These are phyloP conservation scores for Chloroceryle amazona DNA, from an alignment of 2,797 vertebrate genomes.

Conservation along the genomic window DNA sequence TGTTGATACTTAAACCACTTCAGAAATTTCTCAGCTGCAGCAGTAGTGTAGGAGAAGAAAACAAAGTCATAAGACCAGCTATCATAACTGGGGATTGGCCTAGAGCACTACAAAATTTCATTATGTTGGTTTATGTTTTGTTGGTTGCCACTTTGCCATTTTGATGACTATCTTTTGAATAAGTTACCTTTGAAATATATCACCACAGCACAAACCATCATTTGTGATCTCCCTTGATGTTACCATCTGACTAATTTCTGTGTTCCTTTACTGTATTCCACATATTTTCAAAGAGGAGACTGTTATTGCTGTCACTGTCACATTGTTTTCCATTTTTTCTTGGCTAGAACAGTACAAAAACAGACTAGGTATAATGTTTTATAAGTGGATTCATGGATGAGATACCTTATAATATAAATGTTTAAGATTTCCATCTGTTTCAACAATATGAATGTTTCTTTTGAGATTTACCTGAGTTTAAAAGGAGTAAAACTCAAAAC, in stretches of 20 bases:
- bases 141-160: neutral
- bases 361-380: neutral
- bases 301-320: neutral
- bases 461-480: neutral
- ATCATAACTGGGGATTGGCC: neutral
- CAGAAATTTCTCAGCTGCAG: neutral
- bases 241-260: neutral
- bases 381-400: neutral
- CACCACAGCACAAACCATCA: neutral
- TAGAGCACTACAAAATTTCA: neutral
- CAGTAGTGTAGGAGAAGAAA: neutral
- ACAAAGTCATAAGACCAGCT: neutral
- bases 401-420: neutral
- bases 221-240: neutral
- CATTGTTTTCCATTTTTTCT: neutral
- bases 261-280: neutral
- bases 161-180: neutral
- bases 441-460: neutral
- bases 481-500: neutral
- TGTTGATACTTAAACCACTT: neutral
- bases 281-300: neutral
- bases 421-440: neutral
- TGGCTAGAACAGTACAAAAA: neutral
- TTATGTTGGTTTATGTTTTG: neutral
- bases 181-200: neutral